These are phyloP conservation scores for Pelodytes ibericus DNA, from an alignment of 2,797 vertebrate genomes.

Conservation along the genomic window DNA sequence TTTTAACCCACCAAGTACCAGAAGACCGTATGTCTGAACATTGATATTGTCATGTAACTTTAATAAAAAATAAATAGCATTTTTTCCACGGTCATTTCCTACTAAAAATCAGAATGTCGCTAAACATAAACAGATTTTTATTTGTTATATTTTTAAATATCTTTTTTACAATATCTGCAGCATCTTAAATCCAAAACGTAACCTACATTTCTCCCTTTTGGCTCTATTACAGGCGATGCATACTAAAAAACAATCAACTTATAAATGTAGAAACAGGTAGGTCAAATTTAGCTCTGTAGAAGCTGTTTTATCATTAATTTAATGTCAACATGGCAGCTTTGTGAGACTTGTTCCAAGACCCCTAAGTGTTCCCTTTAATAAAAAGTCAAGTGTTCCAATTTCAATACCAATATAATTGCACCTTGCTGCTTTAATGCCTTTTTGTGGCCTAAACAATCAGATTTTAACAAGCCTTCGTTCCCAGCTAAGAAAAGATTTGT, in stretches of 20 bases:
- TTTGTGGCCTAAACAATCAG: constrained; percentile 52
- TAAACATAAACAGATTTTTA: too few relatives aligned
- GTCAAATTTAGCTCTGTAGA: neutral
- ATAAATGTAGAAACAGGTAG: neutral
- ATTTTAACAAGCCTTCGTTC: constrained; percentile 51
- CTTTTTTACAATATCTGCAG: too few relatives aligned
- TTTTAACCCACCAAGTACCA: constrained; percentile 34
- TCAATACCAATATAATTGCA: constrained; percentile 48
- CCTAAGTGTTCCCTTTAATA: constrained; percentile 53
- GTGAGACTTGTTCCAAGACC: constrained; percentile 40
- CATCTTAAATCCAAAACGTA: too few relatives aligned
- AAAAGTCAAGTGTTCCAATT: constrained; percentile 53
- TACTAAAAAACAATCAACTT: neutral
- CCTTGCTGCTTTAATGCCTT: constrained; percentile 54
- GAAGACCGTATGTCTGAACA: neutral
- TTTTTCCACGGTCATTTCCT: neutral
- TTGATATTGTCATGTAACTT: neutral
- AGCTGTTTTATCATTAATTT: constrained; percentile 35
- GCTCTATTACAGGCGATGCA: neutral
- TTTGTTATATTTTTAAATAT: too few relatives aligned
- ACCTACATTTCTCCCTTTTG: too few relatives aligned
- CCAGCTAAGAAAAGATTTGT: constrained; percentile 69
- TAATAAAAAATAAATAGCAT: neutral
- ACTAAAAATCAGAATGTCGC: too few relatives aligned
- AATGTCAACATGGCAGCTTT: constrained; percentile 17